phyloP scores from a whole-genome alignment of 92 coral and sea anemone species.

The Phenganax subtilis region DNA sequence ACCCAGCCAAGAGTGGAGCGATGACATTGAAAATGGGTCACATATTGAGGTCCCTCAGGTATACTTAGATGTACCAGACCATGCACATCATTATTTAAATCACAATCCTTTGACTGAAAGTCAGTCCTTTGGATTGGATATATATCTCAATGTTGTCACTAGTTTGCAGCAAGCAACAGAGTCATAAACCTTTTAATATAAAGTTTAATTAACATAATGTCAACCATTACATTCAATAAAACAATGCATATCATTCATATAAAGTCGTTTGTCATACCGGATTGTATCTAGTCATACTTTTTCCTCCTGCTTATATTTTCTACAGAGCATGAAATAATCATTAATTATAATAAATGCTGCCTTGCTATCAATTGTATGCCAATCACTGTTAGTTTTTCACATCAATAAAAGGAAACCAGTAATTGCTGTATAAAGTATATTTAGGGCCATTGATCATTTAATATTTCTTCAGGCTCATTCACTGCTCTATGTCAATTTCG shows the following conservation, averaged over 20 bases:
- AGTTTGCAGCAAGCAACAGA: constrained; percentile 19
- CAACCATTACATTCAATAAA: not conserved
- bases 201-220: not conserved
- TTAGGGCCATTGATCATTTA: too few species aligned
- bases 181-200: not conserved
- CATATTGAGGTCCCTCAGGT: constrained; percentile 40
- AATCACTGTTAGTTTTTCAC: too few species aligned
- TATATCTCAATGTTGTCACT: constrained; percentile 44
- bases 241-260: not conserved
- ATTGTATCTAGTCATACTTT: too few species aligned
- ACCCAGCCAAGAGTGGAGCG: constrained; percentile 44
- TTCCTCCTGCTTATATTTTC: too few species aligned
- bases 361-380: too few species aligned
- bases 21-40: not conserved
- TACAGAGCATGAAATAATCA: too few species aligned
- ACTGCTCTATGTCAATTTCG: too few species aligned
- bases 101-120: constrained; percentile 48
- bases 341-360: too few species aligned
- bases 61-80: constrained; percentile 32
- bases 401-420: too few species aligned
- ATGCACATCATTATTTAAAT: constrained; percentile 26
- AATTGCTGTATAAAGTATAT: too few species aligned
- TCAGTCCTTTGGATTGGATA: constrained; percentile 56
- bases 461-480: too few species aligned
- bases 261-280: too few species aligned